These are phyloP conservation scores for Bombycilla garrulus DNA, from an alignment of 2,113 vertebrate genomes.

Conservation along the genomic window DNA sequence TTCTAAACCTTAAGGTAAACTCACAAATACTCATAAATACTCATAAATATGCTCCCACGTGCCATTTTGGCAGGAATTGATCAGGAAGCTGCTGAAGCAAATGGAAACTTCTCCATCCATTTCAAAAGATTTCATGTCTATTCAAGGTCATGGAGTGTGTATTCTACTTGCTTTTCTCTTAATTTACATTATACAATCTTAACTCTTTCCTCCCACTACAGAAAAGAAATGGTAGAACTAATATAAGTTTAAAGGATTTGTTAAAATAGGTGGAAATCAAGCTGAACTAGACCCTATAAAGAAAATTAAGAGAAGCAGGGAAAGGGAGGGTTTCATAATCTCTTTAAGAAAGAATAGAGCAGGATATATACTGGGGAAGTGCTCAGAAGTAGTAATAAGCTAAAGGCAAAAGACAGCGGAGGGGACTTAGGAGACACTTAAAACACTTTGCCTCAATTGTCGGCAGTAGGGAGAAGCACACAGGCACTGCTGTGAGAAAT, in stretches of 20 bases:
- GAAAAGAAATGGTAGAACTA: neutral
- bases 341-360: neutral
- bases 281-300: neutral
- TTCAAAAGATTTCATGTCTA: neutral
- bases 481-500: neutral
- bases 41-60: neutral
- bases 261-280: neutral
- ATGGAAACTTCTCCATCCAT: neutral
- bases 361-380: neutral
- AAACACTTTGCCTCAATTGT: neutral
- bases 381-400: neutral
- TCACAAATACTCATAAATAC: neutral
- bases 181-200: neutral
- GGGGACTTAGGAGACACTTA: neutral
- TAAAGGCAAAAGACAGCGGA: neutral
- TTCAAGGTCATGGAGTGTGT: neutral
- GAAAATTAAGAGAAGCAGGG: neutral
- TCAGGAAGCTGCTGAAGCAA: neutral
- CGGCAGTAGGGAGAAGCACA: neutral
- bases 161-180: neutral
- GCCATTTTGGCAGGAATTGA: neutral
- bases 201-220: neutral
- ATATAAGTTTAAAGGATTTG: neutral
- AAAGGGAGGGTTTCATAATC: neutral
- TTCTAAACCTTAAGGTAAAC: neutral